Base-by-base conservation (phyloP, 2,888 invertebrate species). In the Neuroscelio doddi region DNA sequence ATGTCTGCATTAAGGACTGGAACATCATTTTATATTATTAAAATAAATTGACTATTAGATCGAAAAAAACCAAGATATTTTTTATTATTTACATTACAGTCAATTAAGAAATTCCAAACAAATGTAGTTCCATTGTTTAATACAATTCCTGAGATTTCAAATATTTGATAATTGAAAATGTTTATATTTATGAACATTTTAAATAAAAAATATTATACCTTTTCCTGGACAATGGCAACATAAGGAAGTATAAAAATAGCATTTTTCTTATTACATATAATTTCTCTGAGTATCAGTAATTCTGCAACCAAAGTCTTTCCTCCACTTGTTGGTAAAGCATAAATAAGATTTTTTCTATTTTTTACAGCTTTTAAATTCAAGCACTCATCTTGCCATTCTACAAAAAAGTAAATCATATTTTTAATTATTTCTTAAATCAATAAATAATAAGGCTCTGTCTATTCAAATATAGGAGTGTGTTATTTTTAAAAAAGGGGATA, bases 221-320 rank as follows among this genome's bases (percentile, higher is more conserved):
- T 98, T 86, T 98, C 98, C 82, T 98, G 97, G 0, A 98, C 98
- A 76, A 98, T 93, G 3, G 98, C 94, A 9, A 98, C 96, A 87
- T 93, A 98, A 0, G 98, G 98, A 61, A 98, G 85, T 71, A 98
- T 90, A 71, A 98, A 93, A 15, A 98, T 85, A 8, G 91, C 95
- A 88, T 97, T 95, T 72, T 89, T 91, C 77, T 91, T 90, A 50
- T 90, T 88, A 69, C 93, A 92, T 7, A 97, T 84, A 3, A 98
- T 86, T 86, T 97, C 95, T 36, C 91, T 87, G 12, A 98, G 85
- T 88, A 98, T 96, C 42, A 98, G 86, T 61, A 98, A 93, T 85
- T 98, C 98, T 0, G 98, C 97, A 8, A 98, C 97, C 21, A 98
- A 86, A 0, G 98, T 98, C 87, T 98, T 98, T 0, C 98, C 98